Evolutionary conservation across 1,140 invertebrate species (phyloP).

Genomic region (Hyles vespertilio): DNA sequence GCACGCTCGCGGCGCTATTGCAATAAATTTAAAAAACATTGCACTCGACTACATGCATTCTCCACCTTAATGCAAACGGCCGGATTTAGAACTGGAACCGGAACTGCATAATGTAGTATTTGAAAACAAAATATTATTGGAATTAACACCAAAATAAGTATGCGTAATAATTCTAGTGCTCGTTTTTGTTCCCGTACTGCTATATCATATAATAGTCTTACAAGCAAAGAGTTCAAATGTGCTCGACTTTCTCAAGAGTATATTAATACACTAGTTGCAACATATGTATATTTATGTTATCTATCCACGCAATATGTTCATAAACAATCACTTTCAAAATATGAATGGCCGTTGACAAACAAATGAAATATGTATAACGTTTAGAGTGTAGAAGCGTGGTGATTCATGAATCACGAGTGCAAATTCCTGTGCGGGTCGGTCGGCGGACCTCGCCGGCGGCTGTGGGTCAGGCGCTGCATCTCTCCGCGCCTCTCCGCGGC

Average conservation of each 20-base stretch:
- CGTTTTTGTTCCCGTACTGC: too few species aligned
- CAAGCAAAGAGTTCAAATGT: too few species aligned
- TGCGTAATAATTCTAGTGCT: too few species aligned
- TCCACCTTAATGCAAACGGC: too few species aligned
- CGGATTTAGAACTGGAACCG: too few species aligned
- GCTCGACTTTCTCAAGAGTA: too few species aligned
- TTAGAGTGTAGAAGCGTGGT: background rate
- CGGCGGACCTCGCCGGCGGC: slow-evolving; percentile 24
- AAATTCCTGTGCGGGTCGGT: slow-evolving; percentile 5
- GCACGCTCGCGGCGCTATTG: slow-evolving; percentile 21
- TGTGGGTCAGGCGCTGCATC: slow-evolving; percentile 22
- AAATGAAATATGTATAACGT: background rate
- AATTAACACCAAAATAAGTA: too few species aligned
- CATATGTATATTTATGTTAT: background rate
- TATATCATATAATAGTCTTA: too few species aligned
- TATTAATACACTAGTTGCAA: too few species aligned
- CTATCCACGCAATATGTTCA: background rate
- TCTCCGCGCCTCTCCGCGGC: slow-evolving; percentile 2
- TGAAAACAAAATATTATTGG: too few species aligned
- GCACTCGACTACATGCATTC: background rate
- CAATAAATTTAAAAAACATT: slow-evolving; percentile 13
- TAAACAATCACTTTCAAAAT: background rate
- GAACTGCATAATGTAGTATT: too few species aligned
- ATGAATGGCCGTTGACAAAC: background rate
- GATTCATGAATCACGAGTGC: background rate